Conservation (phyloP, 2,113 vertebrate species). For the Taxidea taxus region DNA sequence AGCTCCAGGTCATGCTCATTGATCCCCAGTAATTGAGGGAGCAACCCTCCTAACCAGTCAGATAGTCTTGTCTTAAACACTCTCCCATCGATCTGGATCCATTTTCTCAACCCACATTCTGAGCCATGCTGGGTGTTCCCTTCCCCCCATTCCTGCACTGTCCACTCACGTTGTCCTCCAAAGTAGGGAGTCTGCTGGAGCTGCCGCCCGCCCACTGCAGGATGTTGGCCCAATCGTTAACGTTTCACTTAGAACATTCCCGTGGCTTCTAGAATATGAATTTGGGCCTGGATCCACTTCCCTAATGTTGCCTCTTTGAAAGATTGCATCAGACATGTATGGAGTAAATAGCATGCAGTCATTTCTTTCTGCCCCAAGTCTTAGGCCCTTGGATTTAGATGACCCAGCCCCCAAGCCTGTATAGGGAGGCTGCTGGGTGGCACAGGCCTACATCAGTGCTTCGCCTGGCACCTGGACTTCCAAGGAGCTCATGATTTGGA, state of each 20-base stretch:
- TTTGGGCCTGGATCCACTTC: neutral
- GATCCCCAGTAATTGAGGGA: neutral
- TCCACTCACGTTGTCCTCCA: rapidly evolving
- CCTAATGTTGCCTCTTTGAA: neutral
- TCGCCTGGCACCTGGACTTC: neutral
- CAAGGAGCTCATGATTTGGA: neutral
- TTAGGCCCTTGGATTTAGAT: neutral
- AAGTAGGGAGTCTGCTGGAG: neutral
- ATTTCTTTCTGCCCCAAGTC: neutral
- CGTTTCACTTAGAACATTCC: neutral
- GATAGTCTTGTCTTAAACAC: neutral
- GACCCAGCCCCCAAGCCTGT: rapidly evolving
- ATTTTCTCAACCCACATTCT: neutral
- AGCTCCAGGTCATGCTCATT: neutral
- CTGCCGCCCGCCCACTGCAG: neutral
- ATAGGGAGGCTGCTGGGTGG: neutral
- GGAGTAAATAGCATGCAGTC: neutral
- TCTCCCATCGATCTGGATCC: neutral
- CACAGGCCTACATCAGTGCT: neutral
- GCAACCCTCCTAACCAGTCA: neutral
- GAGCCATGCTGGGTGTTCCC: neutral
- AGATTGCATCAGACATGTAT: neutral
- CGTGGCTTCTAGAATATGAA: neutral
- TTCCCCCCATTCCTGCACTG: neutral
- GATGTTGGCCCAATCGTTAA: neutral